Evolutionary conservation across 2,113 vertebrate species (phyloP).

Genomic region (Daboia siamensis): DNA sequence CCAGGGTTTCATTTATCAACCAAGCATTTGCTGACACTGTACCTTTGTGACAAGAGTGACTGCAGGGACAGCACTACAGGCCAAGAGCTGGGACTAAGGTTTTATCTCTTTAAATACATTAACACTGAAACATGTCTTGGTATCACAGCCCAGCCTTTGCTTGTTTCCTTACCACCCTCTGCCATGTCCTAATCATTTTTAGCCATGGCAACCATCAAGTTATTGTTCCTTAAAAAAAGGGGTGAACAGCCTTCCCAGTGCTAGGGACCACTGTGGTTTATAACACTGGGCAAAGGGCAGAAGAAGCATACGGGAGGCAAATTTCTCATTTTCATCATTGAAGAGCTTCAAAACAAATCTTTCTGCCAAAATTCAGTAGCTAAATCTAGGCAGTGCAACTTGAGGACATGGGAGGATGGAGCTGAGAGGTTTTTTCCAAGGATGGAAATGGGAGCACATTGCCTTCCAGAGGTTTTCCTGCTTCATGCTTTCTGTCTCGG

Average conservation of each 20-base stretch:
- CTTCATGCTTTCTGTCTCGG: not conserved
- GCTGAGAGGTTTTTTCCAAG: not conserved
- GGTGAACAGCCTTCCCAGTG: not conserved
- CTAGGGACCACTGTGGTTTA: not conserved
- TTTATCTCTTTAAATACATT: not conserved
- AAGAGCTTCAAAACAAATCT: not conserved
- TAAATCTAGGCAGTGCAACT: not conserved
- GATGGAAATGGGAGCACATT: not conserved
- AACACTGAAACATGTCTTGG: no score
- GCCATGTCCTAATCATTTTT: not conserved
- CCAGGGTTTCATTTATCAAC: constrained; percentile 19
- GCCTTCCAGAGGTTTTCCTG: not conserved
- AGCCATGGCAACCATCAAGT: not conserved
- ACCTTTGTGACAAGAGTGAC: not conserved
- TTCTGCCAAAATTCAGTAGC: not conserved
- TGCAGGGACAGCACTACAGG: not conserved
- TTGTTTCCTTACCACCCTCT: not conserved
- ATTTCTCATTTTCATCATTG: not conserved
- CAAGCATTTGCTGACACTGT: not conserved
- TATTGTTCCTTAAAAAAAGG: not conserved
- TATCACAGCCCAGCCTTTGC: not conserved
- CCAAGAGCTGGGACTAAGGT: not conserved
- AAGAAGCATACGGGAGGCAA: not conserved
- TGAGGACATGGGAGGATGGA: not conserved
- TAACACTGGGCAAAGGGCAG: not conserved